Percentiles rank a stretch among this genome's conserved stretches.
Conservation (phyloP, 2,113 vertebrate genomes). For the Lipophrys pholis region DNA sequence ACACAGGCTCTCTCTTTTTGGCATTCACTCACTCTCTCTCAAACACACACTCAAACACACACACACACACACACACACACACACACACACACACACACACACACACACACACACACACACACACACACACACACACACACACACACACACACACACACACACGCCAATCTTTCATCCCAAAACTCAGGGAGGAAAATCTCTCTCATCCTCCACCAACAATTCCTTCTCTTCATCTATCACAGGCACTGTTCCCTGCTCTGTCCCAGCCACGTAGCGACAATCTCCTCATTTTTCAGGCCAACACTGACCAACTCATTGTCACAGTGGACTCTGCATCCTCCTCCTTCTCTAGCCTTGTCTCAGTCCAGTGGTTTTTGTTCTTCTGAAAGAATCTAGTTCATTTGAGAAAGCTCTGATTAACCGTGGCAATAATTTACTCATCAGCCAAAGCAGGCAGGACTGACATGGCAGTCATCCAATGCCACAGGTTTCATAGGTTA, state of each 20-base stretch:
- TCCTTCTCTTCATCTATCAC: constrained; percentile 58
- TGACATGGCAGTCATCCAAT: neutral
- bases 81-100: constrained; percentile 63
- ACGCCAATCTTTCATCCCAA: constrained; percentile 67
- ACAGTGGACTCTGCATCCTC: constrained; percentile 14
- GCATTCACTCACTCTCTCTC: constrained; percentile 56
- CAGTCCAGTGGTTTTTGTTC: constrained; percentile 12
- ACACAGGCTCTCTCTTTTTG: constrained; percentile 75
- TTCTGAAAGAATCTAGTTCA: constrained; percentile 29
- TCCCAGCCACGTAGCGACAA: constrained; percentile 40
- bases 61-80: constrained; percentile 27
- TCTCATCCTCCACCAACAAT: constrained; percentile 74
- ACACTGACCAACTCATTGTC: constrained; percentile 31
- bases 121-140: constrained; percentile 37
- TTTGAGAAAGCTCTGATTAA: constrained; percentile 5
- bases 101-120: constrained; percentile 38
- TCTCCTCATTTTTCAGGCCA: constrained; percentile 27
- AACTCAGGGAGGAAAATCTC: constrained; percentile 69
- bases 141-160: constrained; percentile 61
- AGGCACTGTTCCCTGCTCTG: constrained; percentile 42
- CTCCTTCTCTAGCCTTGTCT: constrained; percentile 17
- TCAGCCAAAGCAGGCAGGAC: neutral
- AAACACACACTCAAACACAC: constrained; percentile 24
- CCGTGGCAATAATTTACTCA: constrained; percentile 22
- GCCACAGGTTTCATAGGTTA: neutral